Percentiles rank a stretch among this genome's conserved stretches.
These are phyloP conservation scores for Anadara kagoshimensis DNA, from an alignment of 1,140 invertebrate genomes.

Conservation along the genomic window DNA sequence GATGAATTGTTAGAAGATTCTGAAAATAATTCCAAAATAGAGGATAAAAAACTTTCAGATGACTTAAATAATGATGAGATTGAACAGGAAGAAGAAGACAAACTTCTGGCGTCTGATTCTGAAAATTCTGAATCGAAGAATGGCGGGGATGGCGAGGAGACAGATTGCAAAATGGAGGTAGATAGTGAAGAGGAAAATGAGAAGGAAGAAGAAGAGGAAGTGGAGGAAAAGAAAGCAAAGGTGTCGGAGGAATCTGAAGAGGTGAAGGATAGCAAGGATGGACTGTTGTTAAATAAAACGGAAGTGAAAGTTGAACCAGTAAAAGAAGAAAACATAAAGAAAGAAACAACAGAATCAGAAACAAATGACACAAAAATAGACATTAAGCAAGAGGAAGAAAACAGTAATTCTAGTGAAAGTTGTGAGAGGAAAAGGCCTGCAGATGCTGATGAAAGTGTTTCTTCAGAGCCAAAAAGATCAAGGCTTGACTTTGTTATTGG, in stretches of 20 bases:
- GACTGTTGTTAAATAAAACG: background rate
- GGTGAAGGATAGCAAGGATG: conserved; percentile 8
- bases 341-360: background rate
- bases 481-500: conserved; percentile 55
- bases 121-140: conserved; percentile 17
- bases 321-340: conserved; percentile 2
- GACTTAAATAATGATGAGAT: background rate
- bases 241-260: conserved; percentile 6
- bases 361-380: background rate
- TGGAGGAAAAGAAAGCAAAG: conserved; percentile 9
- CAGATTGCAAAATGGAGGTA: background rate
- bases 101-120: conserved; percentile 12
- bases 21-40: conserved; percentile 1
- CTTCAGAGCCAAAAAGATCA: conserved; percentile 45
- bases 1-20: background rate
- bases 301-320: conserved; percentile 9
- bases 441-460: conserved; percentile 16
- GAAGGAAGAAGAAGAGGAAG: conserved; percentile 11
- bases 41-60: background rate
- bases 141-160: background rate
- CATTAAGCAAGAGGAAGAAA: conserved; percentile 3
- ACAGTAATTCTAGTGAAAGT: background rate
- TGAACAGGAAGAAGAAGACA: conserved; percentile 21
- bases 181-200: conserved; percentile 16
- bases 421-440: conserved; percentile 42